phyloP scores from a whole-genome alignment of 2,888 invertebrate genomes.

The Drosophila mulleri region DNA sequence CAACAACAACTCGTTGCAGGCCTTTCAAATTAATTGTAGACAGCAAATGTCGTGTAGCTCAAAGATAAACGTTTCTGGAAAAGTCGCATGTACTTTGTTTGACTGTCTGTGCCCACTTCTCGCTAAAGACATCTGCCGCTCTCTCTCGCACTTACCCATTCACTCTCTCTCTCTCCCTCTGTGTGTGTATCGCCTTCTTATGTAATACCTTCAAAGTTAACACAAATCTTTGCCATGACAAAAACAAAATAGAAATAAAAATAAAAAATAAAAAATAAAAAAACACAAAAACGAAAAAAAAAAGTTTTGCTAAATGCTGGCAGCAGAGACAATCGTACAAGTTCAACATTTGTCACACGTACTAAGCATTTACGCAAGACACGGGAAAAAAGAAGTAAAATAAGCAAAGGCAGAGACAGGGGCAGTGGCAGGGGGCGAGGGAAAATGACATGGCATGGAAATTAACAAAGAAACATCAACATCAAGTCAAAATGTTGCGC shows the following conservation, averaged over 20 bases:
- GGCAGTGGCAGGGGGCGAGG: neutral
- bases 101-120: slow-evolving; percentile 10
- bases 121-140: no score
- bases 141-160: neutral
- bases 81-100: slow-evolving; percentile 18
- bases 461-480: slow-evolving; percentile 80
- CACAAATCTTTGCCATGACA: slow-evolving; percentile 43
- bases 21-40: slow-evolving; percentile 75
- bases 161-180: neutral
- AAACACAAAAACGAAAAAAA: slow-evolving; percentile 15
- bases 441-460: slow-evolving; percentile 57
- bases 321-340: slow-evolving; percentile 69
- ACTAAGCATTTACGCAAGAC: slow-evolving; percentile 51
- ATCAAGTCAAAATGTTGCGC: slow-evolving; percentile 66
- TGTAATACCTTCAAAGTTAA: slow-evolving; percentile 62
- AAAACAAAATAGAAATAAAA: neutral
- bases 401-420: slow-evolving; percentile 4
- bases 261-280: slow-evolving; percentile 11
- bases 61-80: slow-evolving; percentile 72
- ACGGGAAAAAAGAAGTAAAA: slow-evolving; percentile 10
- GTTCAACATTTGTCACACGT: slow-evolving; percentile 77
- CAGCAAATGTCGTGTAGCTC: slow-evolving; percentile 70
- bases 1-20: slow-evolving; percentile 34
- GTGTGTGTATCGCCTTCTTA: slow-evolving; percentile 31
- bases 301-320: slow-evolving; percentile 62